Conservation (phyloP, 2,888 invertebrate species). For the Ctenicera cuprea region DNA sequence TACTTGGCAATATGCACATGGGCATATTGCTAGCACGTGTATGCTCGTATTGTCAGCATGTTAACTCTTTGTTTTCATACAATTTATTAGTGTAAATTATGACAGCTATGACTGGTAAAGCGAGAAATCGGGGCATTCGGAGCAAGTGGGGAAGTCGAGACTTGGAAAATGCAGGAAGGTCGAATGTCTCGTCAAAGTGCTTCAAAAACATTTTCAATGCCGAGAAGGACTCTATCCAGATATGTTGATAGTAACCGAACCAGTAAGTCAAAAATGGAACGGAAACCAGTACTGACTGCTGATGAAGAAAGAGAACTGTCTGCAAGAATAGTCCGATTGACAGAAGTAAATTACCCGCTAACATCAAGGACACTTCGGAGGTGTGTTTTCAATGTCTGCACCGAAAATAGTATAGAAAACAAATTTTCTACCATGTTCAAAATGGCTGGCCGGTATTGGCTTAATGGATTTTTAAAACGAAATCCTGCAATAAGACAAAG, state of each 20-base stretch:
- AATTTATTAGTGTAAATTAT: conserved; percentile 2
- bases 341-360: no score
- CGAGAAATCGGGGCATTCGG: conserved; percentile 7
- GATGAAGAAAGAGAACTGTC: not conserved
- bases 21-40: conserved; percentile 1
- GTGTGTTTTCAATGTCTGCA: no score
- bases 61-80: not conserved
- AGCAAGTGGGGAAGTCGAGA: not conserved
- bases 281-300: not conserved
- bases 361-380: no score
- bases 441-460: no score
- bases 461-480: no score
- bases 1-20: not conserved
- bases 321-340: conserved; percentile 1
- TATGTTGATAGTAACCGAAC: conserved; percentile 2
- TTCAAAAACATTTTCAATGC: conserved; percentile 10
- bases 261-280: conserved; percentile 5
- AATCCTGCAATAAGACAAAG: no score
- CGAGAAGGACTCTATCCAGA: conserved; percentile 4
- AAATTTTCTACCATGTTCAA: no score
- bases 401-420: no score
- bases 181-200: conserved; percentile 1
- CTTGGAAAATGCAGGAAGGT: not conserved
- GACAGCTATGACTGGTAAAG: conserved; percentile 2
- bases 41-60: not conserved